A percentile compares a stretch with the other conserved stretches of the same genome.
Conservation (phyloP, 2,113 vertebrate species). For the Prinia subflava region DNA sequence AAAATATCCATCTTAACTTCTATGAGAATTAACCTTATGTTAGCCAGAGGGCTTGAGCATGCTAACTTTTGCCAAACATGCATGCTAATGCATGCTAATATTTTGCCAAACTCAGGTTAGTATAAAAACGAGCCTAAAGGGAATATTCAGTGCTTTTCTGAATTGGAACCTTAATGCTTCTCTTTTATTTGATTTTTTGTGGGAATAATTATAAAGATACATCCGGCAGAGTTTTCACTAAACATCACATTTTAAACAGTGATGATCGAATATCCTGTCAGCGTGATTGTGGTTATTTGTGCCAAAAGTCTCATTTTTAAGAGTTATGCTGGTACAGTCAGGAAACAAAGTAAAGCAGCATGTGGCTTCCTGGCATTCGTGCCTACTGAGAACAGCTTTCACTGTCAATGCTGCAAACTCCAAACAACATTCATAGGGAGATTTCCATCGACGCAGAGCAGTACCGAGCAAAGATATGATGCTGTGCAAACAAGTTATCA, state of each 20-base stretch:
- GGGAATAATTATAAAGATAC: background rate
- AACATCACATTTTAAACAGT: background rate
- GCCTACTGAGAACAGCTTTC: constrained; percentile 16
- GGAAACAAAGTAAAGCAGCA: background rate
- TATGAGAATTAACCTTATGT: background rate
- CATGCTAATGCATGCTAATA: background rate
- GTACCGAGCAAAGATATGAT: background rate
- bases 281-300: background rate
- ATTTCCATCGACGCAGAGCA: background rate
- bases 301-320: constrained; percentile 19
- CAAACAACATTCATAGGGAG: background rate
- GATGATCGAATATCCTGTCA: background rate
- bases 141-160: background rate
- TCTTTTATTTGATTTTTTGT: background rate
- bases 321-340: background rate
- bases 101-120: background rate
- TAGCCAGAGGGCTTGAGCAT: background rate
- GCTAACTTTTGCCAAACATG: background rate
- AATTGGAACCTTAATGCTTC: background rate
- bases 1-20: background rate
- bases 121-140: background rate
- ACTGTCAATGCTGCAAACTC: background rate
- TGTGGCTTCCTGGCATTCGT: background rate
- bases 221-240: background rate
- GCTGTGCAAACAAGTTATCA: background rate